Base-by-base conservation (phyloP, 37 sponge, comb jelly and placozoan genomes). In the Mnemiopsis leidyi region DNA sequence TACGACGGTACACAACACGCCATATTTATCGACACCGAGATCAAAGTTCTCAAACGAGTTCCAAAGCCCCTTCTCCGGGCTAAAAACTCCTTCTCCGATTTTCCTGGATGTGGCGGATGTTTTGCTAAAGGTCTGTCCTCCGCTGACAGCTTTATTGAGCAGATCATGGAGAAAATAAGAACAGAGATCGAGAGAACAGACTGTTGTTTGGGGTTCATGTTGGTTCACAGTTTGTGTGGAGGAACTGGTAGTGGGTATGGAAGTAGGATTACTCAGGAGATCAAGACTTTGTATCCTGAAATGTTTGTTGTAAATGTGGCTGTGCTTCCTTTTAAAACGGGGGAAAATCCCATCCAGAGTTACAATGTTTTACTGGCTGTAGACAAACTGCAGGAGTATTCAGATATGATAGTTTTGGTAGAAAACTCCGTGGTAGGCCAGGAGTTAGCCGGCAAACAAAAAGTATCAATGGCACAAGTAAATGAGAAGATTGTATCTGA, bases 201-300 rank as follows among this genome's bases (percentile, higher is more conserved):
- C 23, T 85, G 90, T 28, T 85, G 90, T 39, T 0, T 85, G 90
- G 90, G 90, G 0, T 85, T 85, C 48, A 35, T 85, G n/a, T 37
- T 85, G 40, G 39, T 85, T 39, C 90, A 85, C 90, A 85, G 90
- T 85, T 25, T 85, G 48, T 38, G 61, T 85, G 90, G 90, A 3
- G 90, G 90, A n/a, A 85, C 90, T 39, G 90, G 90, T 38, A 85
- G 90, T 40, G 90, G 90, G 25, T 85, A 40, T 39, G 90, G 90
- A 26, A 28, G 29, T 39, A 85, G 61, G 61, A 38, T 85, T 2
- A 85, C 90, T 26, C 24, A 40, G 90, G 90, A 85, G 30, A 0
- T 85, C 0, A 85, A 85, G 90, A 85, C 48, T 20, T 26, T 85
- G 20, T 85, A 85, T 37, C 90, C 90, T 1, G 90, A 40, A n/a